A percentile compares a stretch with the other conserved stretches of the same genome.
phyloP scores from a whole-genome alignment of 1,140 invertebrate species.

The Cotesia vestalis region DNA sequence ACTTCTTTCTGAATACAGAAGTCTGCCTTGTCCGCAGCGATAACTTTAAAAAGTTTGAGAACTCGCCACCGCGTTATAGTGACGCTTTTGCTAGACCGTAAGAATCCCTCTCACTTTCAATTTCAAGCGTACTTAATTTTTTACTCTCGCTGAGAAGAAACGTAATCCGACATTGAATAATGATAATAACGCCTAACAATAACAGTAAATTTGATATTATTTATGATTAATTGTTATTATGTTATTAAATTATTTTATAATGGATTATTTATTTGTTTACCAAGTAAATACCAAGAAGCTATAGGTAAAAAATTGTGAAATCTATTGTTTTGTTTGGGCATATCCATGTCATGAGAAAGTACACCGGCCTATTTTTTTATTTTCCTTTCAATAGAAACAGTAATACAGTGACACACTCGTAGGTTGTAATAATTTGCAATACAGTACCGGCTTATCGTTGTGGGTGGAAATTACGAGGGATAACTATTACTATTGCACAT shows the following conservation, averaged over 20 bases:
- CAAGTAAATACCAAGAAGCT: neutral
- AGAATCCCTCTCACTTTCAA: neutral
- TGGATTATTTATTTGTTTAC: neutral
- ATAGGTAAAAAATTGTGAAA: constrained; percentile 9
- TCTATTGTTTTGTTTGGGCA: neutral
- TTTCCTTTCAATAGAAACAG: neutral
- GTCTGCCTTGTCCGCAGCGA: neutral
- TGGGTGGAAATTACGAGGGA: no score
- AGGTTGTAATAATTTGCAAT: constrained; percentile 1
- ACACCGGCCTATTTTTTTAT: constrained; percentile 1
- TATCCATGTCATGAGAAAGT: constrained; percentile 15
- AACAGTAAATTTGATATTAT: no score
- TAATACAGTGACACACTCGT: neutral
- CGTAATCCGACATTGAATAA: no score
- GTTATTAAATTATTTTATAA: neutral
- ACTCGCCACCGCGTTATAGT: neutral
- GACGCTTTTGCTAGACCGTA: neutral
- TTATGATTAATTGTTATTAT: neutral
- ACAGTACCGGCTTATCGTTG: neutral
- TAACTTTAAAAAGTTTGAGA: neutral
- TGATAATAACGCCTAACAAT: no score
- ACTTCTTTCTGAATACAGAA: neutral
- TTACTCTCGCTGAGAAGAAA: neutral
- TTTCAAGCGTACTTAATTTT: neutral
- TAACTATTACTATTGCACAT: no score